Conservation (phyloP, 2,888 invertebrate species). For the Willowsia nigromaculata region DNA sequence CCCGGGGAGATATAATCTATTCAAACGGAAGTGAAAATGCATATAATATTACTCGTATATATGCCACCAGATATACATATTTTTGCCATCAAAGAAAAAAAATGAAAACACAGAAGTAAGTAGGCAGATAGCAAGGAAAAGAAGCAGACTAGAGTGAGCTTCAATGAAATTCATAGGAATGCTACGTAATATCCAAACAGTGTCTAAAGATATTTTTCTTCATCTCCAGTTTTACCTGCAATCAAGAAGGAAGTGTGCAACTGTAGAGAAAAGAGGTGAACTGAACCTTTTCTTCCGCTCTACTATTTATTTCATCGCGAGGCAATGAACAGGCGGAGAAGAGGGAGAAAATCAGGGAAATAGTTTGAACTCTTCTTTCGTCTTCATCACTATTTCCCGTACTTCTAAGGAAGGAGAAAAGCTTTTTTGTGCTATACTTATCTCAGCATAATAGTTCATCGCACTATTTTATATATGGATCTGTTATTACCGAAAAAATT, state of each 20-base stretch:
- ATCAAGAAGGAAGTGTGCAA: neutral
- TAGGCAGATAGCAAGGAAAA: neutral
- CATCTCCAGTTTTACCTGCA: slow-evolving; percentile 22
- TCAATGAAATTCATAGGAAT: neutral
- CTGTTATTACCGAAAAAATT: neutral
- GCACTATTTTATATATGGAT: neutral
- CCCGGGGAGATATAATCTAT: slow-evolving; percentile 23
- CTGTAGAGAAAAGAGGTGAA: neutral
- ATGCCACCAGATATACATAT: neutral
- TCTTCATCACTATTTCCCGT: neutral
- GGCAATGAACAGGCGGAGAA: neutral
- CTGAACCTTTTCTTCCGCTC: neutral
- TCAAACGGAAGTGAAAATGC: slow-evolving; percentile 43
- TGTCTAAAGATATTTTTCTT: neutral
- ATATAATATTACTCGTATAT: neutral
- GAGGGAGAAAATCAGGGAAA: neutral
- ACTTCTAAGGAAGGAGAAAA: neutral
- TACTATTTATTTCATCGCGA: neutral
- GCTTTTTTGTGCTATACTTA: neutral
- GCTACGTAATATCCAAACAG: neutral
- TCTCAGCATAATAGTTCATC: neutral
- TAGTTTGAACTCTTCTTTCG: slow-evolving; percentile 42
- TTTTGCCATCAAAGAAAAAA: neutral
- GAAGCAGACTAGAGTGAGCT: neutral
- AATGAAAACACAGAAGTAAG: too few relatives aligned